phyloP scores from a whole-genome alignment of 1,140 invertebrate genomes.

The Zaprionus vittiger region DNA sequence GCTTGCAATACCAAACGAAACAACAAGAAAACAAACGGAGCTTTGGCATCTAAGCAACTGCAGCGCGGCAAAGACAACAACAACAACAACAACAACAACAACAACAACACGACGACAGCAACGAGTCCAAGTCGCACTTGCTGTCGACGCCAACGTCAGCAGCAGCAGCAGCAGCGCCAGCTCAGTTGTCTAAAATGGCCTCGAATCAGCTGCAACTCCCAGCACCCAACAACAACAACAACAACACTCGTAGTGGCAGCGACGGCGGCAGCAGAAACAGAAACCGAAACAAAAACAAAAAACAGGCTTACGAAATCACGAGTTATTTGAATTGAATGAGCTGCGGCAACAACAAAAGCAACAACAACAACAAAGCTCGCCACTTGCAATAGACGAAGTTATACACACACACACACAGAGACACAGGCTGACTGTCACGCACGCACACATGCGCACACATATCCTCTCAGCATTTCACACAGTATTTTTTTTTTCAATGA shows the following conservation, averaged over 20 bases:
- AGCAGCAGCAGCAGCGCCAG: slow-evolving; percentile 16
- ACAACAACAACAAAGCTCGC: slow-evolving; percentile 40
- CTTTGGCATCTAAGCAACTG: slow-evolving; percentile 67
- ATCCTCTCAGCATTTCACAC: slow-evolving; percentile 53
- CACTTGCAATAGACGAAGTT: slow-evolving; percentile 54
- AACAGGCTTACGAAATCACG: slow-evolving; percentile 82
- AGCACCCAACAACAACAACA: slow-evolving; percentile 35
- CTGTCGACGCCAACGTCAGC: slow-evolving; percentile 47
- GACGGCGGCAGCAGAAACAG: slow-evolving; percentile 23
- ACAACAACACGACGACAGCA: slow-evolving; percentile 33
- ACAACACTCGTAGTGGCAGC: slow-evolving; percentile 15
- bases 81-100: slow-evolving; percentile 41
- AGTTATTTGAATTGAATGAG: slow-evolving; percentile 82
- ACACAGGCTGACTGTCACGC: slow-evolving; percentile 1
- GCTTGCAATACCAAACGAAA: slow-evolving; percentile 75
- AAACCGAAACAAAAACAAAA: slow-evolving; percentile 47
- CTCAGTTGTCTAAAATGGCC: slow-evolving; percentile 66
- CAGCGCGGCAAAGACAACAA: slow-evolving; percentile 48
- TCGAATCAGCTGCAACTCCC: slow-evolving; percentile 73
- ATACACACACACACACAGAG: slow-evolving; percentile 27
- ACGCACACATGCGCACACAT: slow-evolving; percentile 22
- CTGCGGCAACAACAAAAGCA: slow-evolving; percentile 30
- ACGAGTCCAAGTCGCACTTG: slow-evolving; percentile 59
- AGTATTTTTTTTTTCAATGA: slow-evolving; percentile 51
- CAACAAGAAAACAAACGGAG: slow-evolving; percentile 14